Base-by-base conservation (phyloP, 2,113 vertebrate genomes). In the Alexandromys fortis region DNA sequence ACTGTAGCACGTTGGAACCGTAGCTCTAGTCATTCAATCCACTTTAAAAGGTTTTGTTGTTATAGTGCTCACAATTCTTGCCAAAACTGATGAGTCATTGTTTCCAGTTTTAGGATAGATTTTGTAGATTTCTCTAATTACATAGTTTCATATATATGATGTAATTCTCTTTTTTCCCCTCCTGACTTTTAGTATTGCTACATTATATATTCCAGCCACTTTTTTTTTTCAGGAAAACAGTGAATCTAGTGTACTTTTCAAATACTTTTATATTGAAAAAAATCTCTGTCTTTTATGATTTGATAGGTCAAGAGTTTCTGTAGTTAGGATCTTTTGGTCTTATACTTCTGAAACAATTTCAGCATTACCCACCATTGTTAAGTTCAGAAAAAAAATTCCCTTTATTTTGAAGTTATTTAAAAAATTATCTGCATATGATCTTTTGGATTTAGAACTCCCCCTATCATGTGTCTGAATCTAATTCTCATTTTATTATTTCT, bases 401-500 rank as follows among this genome's bases (percentile, higher is more conserved):
- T 86, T 90, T 79, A 67, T 89, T 89, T 58, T 91, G 35, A 47
- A 93, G 67, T 21, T 19, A 55, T 45, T 24, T 49, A 33, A 52
- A 58, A 68, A 35, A 45, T 4, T 65, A 38, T 93, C 35, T 83
- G 91, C 83, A 45, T 94, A 28, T 22, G 76, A 65, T 77, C 5
- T 52, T 94, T 92, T 95, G 52, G 16, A 38, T 73, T 92, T 55
- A 67, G 22, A 91, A 91, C 19, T 79, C 49, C 87, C 19, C 19
- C 11, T 87, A 90, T 47, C 35, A 94, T 33, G 8, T 91, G 30
- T 94, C 72, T 92, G 68, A 96, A 94, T 58, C 35, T 81, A 93
- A 42, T 83, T 94, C 87, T 63, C 70, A 68, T 68, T 89, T 92
- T 22, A 52, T 81, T 94, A 78, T 81, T 96, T 96, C n/a, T 58